phyloP scores from a whole-genome alignment of 2,797 vertebrate genomes.

The Coilia nasus region DNA sequence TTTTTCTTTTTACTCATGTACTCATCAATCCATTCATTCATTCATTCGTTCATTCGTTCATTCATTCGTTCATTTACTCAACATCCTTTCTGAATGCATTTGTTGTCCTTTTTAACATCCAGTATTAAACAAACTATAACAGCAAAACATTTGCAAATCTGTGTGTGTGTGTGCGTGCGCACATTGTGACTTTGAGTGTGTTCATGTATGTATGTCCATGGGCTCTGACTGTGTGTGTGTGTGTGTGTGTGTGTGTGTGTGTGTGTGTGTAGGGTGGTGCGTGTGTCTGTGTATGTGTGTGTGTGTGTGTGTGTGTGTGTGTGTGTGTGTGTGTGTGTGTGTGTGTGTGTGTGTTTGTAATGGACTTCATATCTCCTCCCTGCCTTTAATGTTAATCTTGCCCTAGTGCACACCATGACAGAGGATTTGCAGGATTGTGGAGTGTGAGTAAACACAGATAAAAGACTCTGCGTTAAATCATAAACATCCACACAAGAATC shows the following conservation, averaged over 20 bases:
- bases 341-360: neutral
- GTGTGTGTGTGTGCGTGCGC: neutral
- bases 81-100: slow-evolving; percentile 7
- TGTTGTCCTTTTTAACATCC: slow-evolving; percentile 32
- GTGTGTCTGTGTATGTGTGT: slow-evolving; percentile 11
- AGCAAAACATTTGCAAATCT: slow-evolving; percentile 31
- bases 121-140: slow-evolving; percentile 44
- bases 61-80: too few species aligned
- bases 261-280: neutral
- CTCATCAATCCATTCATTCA: neutral
- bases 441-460: slow-evolving; percentile 14
- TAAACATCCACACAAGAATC: slow-evolving; percentile 43
- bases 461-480: slow-evolving; percentile 32
- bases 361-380: slow-evolving; percentile 15
- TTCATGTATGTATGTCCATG: slow-evolving; percentile 19
- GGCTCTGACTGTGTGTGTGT: slow-evolving; percentile 1
- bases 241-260: too few species aligned
- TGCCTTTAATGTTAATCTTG: slow-evolving; percentile 21
- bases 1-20: too few species aligned
- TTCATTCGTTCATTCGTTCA: neutral
- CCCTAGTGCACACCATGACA: neutral
- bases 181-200: neutral
- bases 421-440: slow-evolving; percentile 16
- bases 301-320: slow-evolving; percentile 17
- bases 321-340: slow-evolving; percentile 11